Conservation (phyloP, 2,113 vertebrate species). For the Numenius arquata region DNA sequence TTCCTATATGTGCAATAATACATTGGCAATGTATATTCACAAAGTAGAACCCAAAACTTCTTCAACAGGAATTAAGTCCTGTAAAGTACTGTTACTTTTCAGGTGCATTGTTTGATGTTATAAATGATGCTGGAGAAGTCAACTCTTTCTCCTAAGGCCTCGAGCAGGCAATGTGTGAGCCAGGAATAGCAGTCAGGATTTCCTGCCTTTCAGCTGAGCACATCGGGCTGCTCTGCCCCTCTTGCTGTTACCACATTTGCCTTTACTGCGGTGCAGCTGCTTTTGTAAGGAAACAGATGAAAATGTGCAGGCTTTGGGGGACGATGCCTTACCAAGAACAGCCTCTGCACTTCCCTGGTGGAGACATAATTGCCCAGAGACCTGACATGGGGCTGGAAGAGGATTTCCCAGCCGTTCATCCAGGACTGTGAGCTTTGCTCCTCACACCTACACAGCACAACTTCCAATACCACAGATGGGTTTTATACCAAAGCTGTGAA, state of each 20-base stretch:
- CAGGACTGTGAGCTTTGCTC: background rate
- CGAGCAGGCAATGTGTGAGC: background rate
- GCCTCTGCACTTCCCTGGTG: background rate
- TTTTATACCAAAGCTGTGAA: background rate
- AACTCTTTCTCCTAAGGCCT: background rate
- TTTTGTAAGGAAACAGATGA: background rate
- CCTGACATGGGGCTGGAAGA: background rate
- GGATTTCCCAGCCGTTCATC: background rate
- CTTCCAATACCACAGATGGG: background rate
- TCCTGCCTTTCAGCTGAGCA: slow-evolving; percentile 32
- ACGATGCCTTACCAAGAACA: background rate
- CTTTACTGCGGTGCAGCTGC: background rate
- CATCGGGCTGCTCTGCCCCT: background rate
- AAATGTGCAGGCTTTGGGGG: background rate
- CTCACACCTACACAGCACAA: background rate
- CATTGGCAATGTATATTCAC: background rate
- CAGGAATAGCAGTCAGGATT: slow-evolving; percentile 49
- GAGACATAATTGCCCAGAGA: background rate
- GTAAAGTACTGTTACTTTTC: background rate
- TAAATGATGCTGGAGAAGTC: background rate
- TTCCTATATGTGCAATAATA: background rate
- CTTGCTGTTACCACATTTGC: background rate
- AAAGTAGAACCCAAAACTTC: background rate
- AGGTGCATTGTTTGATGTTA: background rate
- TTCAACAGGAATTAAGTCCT: background rate